phyloP scores from a whole-genome alignment of 2,797 vertebrate genomes.

The Luscinia luscinia region DNA sequence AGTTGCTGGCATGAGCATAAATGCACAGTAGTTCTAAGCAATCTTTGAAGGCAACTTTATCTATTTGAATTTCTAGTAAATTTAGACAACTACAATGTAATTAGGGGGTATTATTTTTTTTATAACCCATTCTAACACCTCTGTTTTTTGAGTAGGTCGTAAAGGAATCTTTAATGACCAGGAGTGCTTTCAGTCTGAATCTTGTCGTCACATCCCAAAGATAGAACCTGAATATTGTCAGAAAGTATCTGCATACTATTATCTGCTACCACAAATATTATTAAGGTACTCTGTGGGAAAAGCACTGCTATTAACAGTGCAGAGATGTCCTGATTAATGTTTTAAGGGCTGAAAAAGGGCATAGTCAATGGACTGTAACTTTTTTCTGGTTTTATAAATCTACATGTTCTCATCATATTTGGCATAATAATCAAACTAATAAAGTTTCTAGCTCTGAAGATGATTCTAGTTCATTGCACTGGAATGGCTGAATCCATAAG shows the following conservation, averaged over 20 bases:
- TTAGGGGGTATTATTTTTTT: not conserved
- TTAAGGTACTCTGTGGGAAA: not conserved
- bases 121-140: not conserved
- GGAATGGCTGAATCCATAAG: conserved; percentile 61
- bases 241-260: not conserved
- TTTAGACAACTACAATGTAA: not conserved
- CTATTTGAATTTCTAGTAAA: not conserved
- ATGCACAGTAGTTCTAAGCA: not conserved
- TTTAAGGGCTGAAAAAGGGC: conserved; percentile 26
- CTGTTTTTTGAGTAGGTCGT: not conserved
- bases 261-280: not conserved
- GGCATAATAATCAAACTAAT: conserved; percentile 73
- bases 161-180: not conserved
- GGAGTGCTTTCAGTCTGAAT: not conserved
- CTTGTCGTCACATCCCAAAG: not conserved
- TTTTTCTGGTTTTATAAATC: conserved; percentile 57
- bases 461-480: conserved; percentile 46
- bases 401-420: conserved; percentile 39
- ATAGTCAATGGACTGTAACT: conserved; percentile 37
- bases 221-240: not conserved
- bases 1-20: not conserved
- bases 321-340: not conserved
- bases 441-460: conserved; percentile 58
- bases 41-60: not conserved
- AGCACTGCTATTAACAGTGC: not conserved